phyloP scores from a whole-genome alignment of 2,888 invertebrate genomes.

The Dioctria linearis region DNA sequence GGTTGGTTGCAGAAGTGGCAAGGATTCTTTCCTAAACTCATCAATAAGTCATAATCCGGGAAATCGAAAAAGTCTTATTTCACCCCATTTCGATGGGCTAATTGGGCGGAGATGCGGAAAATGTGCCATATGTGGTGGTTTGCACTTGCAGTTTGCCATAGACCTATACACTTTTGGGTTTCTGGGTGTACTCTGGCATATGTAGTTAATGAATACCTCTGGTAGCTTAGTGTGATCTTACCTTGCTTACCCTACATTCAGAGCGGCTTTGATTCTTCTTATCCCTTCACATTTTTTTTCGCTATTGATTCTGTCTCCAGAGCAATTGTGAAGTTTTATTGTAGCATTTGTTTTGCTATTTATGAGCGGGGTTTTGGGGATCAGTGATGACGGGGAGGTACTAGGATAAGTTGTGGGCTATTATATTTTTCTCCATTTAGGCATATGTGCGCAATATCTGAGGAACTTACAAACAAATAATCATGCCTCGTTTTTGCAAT shows the following conservation, averaged over 20 bases:
- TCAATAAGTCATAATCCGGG: slow-evolving; percentile 58
- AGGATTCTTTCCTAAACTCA: slow-evolving; percentile 46
- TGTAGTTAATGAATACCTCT: slow-evolving; percentile 29
- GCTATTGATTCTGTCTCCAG: slow-evolving; percentile 14
- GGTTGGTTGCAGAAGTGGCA: slow-evolving; percentile 22
- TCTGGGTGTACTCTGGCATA: slow-evolving; percentile 25
- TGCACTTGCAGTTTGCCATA: slow-evolving; percentile 36
- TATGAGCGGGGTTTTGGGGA: slow-evolving; percentile 11
- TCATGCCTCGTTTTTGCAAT: no score
- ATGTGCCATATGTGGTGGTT: slow-evolving; percentile 57
- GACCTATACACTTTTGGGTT: neutral
- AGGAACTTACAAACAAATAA: no score
- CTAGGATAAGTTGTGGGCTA: no score
- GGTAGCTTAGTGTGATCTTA: slow-evolving; percentile 7
- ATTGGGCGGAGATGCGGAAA: slow-evolving; percentile 55
- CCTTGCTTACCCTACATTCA: slow-evolving; percentile 21
- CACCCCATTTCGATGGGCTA: slow-evolving; percentile 29
- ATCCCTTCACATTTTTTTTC: slow-evolving; percentile 32
- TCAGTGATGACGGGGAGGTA: neutral
- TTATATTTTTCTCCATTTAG: no score
- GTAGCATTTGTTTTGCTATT: slow-evolving; percentile 36
- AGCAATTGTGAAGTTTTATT: slow-evolving; percentile 8
- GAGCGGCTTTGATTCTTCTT: neutral
- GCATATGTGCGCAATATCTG: no score
- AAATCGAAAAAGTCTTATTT: slow-evolving; percentile 57